A percentile compares a stretch with the other conserved stretches of the same genome.
These are phyloP conservation scores for Oryzias celebensis DNA, from an alignment of 2,113 vertebrate species.

Conservation along the genomic window DNA sequence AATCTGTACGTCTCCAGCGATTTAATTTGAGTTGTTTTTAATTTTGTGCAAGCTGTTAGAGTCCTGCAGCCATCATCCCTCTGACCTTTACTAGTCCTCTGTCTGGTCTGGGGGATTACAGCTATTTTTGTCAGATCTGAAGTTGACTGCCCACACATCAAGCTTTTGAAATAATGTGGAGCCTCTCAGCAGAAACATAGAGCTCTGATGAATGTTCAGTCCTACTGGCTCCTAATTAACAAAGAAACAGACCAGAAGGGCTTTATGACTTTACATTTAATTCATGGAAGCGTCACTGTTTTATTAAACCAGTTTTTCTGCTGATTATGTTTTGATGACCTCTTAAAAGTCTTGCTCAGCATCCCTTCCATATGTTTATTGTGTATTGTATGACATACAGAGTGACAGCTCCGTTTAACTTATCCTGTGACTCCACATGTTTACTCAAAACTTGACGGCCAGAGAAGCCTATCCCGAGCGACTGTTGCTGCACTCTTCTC, in stretches of 20 bases:
- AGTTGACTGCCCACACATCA: neutral
- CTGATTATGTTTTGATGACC: no score
- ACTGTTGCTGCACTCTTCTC: constrained; percentile 30
- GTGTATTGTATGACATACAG: neutral
- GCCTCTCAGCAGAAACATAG: neutral
- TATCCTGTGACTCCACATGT: constrained; percentile 31
- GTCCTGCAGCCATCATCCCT: constrained; percentile 22
- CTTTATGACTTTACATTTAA: no score
- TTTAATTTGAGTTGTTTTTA: constrained; percentile 34
- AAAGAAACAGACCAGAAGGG: no score
- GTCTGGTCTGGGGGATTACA: constrained; percentile 54
- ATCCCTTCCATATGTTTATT: neutral
- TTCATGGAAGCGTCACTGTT: no score
- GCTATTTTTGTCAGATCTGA: constrained; percentile 9
- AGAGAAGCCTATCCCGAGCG: constrained; percentile 43
- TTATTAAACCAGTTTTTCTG: no score
- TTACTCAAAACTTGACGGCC: constrained; percentile 56
- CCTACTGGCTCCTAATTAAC: no score
- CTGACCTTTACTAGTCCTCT: constrained; percentile 37
- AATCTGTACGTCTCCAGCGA: constrained; percentile 27
- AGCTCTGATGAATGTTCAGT: no score
- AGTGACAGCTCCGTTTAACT: constrained; percentile 5
- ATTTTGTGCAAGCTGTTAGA: constrained; percentile 8
- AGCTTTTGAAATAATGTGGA: constrained; percentile 18
- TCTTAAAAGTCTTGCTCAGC: no score